Evolutionary conservation across 2,797 vertebrate species (phyloP).

Genomic region (Dendrocincla tyrannina): DNA sequence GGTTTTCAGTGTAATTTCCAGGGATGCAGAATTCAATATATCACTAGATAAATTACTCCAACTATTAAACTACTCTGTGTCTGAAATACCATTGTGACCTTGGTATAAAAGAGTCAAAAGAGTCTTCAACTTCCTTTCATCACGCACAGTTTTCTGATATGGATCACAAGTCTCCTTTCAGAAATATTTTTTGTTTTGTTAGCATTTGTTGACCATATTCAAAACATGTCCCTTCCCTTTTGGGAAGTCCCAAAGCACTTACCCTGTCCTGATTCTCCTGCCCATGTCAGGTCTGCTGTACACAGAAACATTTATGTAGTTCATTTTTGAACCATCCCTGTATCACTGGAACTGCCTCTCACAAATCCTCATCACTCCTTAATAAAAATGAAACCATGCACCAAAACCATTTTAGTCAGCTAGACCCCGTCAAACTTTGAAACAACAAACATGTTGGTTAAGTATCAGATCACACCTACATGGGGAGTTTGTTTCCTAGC

Average conservation of each 20-base stretch:
- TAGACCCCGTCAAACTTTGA: not conserved
- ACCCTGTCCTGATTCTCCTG: not conserved
- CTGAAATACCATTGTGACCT: not conserved
- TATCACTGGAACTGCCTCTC: not conserved
- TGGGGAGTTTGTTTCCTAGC: not conserved
- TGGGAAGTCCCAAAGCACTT: not conserved
- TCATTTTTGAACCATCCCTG: not conserved
- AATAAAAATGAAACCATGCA: not conserved
- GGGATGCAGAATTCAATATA: not conserved
- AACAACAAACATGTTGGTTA: not conserved
- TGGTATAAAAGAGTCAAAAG: not conserved
- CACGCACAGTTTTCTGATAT: not conserved
- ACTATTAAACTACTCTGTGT: not conserved
- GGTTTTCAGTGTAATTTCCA: not conserved
- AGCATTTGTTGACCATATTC: not conserved
- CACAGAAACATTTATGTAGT: not conserved
- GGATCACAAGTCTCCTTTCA: not conserved
- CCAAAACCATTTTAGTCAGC: not conserved
- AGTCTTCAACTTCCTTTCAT: not conserved
- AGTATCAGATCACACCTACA: not conserved
- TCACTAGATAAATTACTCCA: not conserved
- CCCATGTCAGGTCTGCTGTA: not conserved
- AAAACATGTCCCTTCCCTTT: not conserved
- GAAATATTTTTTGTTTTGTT: not conserved
- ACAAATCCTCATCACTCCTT: not conserved